Percentiles rank a stretch among this genome's conserved stretches.
phyloP scores from a whole-genome alignment of 2,797 vertebrate species.

The Prionace glauca region DNA sequence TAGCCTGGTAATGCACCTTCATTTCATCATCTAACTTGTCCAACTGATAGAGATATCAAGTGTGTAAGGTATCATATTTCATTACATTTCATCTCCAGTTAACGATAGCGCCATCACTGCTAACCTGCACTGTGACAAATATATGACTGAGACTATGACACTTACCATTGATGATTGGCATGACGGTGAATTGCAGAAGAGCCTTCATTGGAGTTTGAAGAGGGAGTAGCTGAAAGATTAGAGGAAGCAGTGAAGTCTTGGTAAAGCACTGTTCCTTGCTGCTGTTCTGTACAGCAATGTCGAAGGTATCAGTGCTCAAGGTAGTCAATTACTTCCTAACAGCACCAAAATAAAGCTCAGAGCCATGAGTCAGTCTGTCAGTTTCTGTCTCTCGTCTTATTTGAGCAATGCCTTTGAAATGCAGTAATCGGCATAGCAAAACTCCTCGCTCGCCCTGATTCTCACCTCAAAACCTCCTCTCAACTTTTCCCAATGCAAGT shows the following conservation, averaged over 20 bases:
- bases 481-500: not conserved
- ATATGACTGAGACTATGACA: not conserved
- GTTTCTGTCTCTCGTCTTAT: not conserved
- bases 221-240: constrained; percentile 70
- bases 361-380: not conserved
- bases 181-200: constrained; percentile 60
- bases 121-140: not conserved
- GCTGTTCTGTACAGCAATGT: not conserved
- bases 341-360: not conserved
- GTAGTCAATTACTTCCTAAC: accelerated
- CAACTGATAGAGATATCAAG: not conserved
- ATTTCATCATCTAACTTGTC: not conserved
- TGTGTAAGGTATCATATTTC: not conserved
- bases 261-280: not conserved
- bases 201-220: constrained; percentile 84
- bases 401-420: not conserved
- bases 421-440: not conserved
- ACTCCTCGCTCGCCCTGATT: not conserved
- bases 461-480: not conserved
- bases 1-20: not conserved
- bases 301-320: not conserved
- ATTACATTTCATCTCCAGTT: not conserved
- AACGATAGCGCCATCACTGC: not conserved
- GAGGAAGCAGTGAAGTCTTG: not conserved
- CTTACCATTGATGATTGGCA: constrained; percentile 54